phyloP scores from a whole-genome alignment of 2,888 invertebrate genomes.

The Aporophyla lueneburgensis region DNA sequence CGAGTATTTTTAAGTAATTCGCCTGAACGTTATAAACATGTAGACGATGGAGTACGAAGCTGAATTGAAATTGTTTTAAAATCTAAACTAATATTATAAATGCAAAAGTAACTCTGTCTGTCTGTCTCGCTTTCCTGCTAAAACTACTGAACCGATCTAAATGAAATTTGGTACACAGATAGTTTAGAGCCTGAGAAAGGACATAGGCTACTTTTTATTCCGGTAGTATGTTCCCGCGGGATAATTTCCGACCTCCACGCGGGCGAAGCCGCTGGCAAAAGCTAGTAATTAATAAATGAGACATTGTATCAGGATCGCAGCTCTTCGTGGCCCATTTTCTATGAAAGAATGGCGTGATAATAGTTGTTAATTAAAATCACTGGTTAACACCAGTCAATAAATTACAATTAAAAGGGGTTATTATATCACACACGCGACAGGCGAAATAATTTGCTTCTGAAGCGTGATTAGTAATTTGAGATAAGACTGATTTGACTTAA shows the following conservation, averaged over 20 bases:
- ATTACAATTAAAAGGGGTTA: slow-evolving; percentile 24
- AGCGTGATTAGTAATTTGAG: slow-evolving; percentile 12
- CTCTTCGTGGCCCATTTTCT: slow-evolving; percentile 4
- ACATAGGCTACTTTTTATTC: too few species aligned
- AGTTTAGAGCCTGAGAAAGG: too few species aligned
- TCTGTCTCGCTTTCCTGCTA: too few species aligned
- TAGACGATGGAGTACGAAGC: not conserved
- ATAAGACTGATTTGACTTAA: slow-evolving; percentile 4
- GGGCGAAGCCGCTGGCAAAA: too few species aligned
- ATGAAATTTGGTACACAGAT: too few species aligned
- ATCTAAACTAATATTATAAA: too few species aligned
- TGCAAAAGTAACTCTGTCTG: too few species aligned
- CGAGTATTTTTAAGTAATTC: not conserved
- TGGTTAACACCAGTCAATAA: not conserved
- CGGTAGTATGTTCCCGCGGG: too few species aligned
- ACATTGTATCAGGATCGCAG: not conserved
- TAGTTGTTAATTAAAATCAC: slow-evolving; percentile 13
- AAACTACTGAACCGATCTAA: too few species aligned
- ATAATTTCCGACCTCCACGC: too few species aligned
- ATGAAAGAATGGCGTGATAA: not conserved
- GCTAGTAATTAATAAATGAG: not conserved
- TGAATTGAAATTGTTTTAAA: not conserved
- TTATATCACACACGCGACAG: slow-evolving; percentile 14
- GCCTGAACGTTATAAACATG: too few species aligned
- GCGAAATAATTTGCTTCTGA: slow-evolving; percentile 15